Evolutionary conservation across 1,140 invertebrate genomes (phyloP).

Genomic region (Holotrichia oblita): DNA sequence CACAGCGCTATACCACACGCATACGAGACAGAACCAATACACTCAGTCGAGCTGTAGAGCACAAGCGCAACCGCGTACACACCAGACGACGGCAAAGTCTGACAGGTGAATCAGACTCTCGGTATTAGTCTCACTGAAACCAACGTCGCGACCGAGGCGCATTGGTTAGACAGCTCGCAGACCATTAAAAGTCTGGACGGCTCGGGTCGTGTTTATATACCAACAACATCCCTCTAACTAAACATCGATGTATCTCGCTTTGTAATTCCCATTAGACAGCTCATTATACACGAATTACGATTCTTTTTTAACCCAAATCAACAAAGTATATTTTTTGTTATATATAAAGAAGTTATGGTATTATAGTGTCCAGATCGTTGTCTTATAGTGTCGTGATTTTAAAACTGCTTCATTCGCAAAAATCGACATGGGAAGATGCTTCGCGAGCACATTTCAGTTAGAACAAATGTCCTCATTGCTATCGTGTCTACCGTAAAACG

Average conservation of each 20-base stretch:
- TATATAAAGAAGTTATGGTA: not conserved
- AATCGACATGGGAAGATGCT: slow-evolving; percentile 13
- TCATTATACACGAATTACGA: not conserved
- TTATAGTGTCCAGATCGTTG: not conserved
- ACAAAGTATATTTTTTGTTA: not conserved
- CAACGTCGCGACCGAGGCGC: slow-evolving; percentile 26
- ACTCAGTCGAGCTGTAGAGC: slow-evolving; percentile 23
- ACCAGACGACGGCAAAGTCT: not conserved
- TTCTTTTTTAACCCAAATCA: not conserved
- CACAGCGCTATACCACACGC: not conserved
- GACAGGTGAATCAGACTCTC: slow-evolving; percentile 35
- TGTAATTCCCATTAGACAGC: not conserved
- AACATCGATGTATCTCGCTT: too few relatives aligned
- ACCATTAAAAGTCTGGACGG: slow-evolving; percentile 36
- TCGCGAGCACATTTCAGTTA: not conserved
- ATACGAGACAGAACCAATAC: not conserved
- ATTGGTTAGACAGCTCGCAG: slow-evolving; percentile 13
- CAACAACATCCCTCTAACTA: not conserved
- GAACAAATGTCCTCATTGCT: not conserved
- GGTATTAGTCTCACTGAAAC: slow-evolving; percentile 16
- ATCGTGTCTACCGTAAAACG: not conserved
- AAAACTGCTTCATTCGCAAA: slow-evolving; percentile 4
- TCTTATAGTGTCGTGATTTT: not conserved
- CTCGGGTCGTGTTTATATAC: slow-evolving; percentile 23
- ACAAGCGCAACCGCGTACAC: not conserved